Evolutionary conservation across 2,888 invertebrate genomes (phyloP).

Genomic region (Eupithecia dodoneata): DNA sequence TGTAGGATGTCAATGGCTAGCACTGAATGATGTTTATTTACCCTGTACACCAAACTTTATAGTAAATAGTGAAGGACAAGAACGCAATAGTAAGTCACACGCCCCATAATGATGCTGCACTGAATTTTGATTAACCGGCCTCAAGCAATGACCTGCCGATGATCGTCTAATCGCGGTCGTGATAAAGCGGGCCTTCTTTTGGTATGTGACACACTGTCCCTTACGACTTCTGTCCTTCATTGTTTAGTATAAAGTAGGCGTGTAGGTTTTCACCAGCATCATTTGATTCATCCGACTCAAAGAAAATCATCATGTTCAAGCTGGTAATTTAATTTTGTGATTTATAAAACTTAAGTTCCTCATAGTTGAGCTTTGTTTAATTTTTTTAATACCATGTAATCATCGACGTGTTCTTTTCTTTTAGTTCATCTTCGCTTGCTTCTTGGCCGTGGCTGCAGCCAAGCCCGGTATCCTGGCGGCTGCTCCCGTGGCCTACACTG

Average conservation of each 20-base stretch:
- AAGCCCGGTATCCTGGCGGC: constrained; percentile 65
- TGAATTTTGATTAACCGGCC: constrained; percentile 37
- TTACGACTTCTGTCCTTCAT: constrained; percentile 38
- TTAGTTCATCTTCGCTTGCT: constrained; percentile 74
- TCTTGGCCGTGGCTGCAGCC: constrained; percentile 77
- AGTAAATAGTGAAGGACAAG: constrained; percentile 60
- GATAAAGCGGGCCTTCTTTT: neutral
- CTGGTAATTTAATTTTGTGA: constrained; percentile 46
- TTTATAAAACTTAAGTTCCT: neutral
- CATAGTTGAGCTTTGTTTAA: neutral
- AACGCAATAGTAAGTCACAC: constrained; percentile 42
- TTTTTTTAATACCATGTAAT: neutral
- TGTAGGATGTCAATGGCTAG: constrained; percentile 45
- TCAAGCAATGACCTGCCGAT: constrained; percentile 10
- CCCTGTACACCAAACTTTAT: constrained; percentile 52
- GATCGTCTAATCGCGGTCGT: neutral
- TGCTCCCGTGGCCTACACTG: constrained; percentile 56
- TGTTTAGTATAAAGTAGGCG: constrained; percentile 40
- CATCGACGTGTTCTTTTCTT: constrained; percentile 39
- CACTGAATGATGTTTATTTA: constrained; percentile 57
- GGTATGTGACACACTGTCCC: constrained; percentile 14
- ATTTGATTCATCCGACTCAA: constrained; percentile 45
- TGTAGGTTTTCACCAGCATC: constrained; percentile 38
- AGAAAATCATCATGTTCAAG: constrained; percentile 58
- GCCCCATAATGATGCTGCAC: constrained; percentile 24